phyloP scores from a whole-genome alignment of 2,113 vertebrate species.

The Oreochromis spilurus region DNA sequence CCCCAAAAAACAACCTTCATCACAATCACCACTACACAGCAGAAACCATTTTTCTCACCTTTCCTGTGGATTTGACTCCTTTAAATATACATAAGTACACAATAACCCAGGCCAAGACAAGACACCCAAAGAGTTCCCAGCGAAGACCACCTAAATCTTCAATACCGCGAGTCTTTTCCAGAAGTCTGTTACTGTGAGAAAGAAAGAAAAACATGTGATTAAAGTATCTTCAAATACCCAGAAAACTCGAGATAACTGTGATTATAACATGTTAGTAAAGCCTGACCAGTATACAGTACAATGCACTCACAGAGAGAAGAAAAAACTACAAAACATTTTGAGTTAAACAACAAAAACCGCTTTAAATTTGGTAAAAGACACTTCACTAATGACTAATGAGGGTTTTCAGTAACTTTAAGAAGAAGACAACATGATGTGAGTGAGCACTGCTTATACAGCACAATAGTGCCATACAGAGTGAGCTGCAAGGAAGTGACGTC shows the following conservation, averaged over 20 bases:
- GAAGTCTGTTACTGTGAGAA: slow-evolving; percentile 56
- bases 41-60: slow-evolving; percentile 52
- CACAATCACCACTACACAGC: neutral
- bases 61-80: slow-evolving; percentile 74
- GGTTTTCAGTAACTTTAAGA: neutral
- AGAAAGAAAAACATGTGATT: neutral
- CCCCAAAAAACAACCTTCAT: neutral
- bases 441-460: neutral
- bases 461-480: neutral
- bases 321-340: neutral
- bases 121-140: slow-evolving; percentile 74
- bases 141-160: slow-evolving; percentile 60
- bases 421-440: neutral
- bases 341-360: neutral
- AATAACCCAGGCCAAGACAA: slow-evolving; percentile 63
- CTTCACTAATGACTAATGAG: neutral
- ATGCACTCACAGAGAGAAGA: neutral
- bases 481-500: neutral
- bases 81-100: slow-evolving; percentile 78
- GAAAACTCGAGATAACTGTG: neutral
- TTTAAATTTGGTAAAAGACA: neutral
- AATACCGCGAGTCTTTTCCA: slow-evolving; percentile 67
- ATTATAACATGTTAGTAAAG: neutral
- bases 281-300: neutral
- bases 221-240: neutral